Conservation (phyloP, 2,888 invertebrate species). For the Agapostemon virescens region DNA sequence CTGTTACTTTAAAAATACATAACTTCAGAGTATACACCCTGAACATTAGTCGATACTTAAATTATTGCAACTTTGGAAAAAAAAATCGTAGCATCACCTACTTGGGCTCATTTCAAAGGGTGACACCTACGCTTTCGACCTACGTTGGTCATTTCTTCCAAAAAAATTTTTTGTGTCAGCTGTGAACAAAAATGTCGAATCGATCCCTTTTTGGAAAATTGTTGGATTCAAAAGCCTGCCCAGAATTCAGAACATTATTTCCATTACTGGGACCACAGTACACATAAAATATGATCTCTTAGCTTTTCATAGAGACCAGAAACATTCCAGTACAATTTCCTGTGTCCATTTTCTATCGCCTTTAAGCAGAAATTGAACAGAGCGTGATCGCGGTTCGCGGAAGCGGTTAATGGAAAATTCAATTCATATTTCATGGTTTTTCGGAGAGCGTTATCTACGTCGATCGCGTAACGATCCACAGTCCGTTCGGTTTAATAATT, state of each 20-base stretch:
- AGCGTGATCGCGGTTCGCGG: not conserved
- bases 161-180: not conserved
- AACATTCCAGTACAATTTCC: not conserved
- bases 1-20: no score
- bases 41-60: no score
- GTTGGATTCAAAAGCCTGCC: not conserved
- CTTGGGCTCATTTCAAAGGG: not conserved
- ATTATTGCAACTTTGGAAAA: not conserved
- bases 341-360: not conserved
- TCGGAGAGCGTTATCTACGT: not conserved
- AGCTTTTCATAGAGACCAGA: not conserved
- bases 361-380: not conserved
- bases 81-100: not conserved
- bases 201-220: not conserved
- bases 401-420: not conserved
- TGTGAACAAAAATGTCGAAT: not conserved
- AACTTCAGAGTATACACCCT: no score
- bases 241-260: not conserved
- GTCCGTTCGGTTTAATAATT: conserved; percentile 1
- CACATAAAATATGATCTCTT: fast-evolving
- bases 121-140: not conserved
- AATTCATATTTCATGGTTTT: not conserved
- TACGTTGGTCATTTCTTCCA: fast-evolving
- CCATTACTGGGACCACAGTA: not conserved
- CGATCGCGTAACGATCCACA: not conserved